Base-by-base conservation (phyloP, 2,797 vertebrate genomes). In the Limnodromus scolopaceus region DNA sequence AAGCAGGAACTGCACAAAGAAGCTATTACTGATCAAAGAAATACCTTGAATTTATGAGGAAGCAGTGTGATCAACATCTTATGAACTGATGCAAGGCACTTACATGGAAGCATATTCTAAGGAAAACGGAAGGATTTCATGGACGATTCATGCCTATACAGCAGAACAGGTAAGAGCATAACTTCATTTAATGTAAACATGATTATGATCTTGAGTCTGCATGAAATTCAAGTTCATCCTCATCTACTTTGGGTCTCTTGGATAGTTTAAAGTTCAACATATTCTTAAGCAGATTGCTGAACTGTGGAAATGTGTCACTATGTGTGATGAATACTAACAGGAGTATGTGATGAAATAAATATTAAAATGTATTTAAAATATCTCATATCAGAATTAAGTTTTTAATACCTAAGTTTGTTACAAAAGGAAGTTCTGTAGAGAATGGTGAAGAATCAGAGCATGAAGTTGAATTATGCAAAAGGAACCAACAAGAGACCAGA, bases 131-230 rank as follows among this genome's bases (percentile, higher is more conserved):
- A 84, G 92, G 76, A 93, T 93, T 93, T 94, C 65, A 90, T 22
- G 72, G 85, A 55, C 2, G 1, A 92, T 94, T 96, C 92, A 91
- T 71, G 61, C 45, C 53, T 71, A 48, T 16, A n/a, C 11, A 89
- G 80, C 70, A 75, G 51, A 93, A 92, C 7, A 89, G 58, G 70
- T 41, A 38, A 95, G 15, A 95, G 24, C 45, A 75, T 53, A 66
- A 63, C 63, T 94, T 78, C 41, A 60, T 84, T 93, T 84, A 87
- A 91, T 74, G 78, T 65, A 93, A 94, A 94, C 77, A 53, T 55
- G 63, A 82, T 84, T 84, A 89, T 60, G 25, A 79, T 60, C n/a
- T 43, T 92, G 66, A 89, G 93, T 88, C 70, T 55, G 43, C 70
- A 45, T 51, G 70, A 94, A 94, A 94, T 82, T 79, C 43, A 66